Conservation (phyloP, 2,888 invertebrate species). For the Drosophila borborema region DNA sequence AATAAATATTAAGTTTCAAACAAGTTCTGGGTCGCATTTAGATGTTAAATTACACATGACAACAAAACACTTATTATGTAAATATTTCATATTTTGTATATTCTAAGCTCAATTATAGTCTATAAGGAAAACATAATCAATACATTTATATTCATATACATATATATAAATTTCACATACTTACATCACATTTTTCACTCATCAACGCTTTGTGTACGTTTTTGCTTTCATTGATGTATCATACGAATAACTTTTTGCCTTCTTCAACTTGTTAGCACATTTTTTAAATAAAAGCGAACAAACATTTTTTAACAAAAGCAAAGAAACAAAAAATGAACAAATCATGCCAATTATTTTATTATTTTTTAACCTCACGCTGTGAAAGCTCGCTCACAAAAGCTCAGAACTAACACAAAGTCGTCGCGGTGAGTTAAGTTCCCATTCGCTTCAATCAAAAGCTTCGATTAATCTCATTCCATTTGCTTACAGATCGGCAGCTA, state of each 20-base stretch:
- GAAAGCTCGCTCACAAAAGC: slow-evolving; percentile 67
- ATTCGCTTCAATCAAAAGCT: slow-evolving; percentile 5
- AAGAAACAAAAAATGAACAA: slow-evolving; percentile 33
- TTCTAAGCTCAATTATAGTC: slow-evolving; percentile 47
- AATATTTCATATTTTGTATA: slow-evolving; percentile 59
- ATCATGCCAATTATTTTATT: slow-evolving; percentile 68
- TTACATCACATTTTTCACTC: slow-evolving; percentile 54
- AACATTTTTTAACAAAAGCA: slow-evolving; percentile 55
- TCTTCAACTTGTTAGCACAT: slow-evolving; percentile 68
- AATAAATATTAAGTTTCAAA: slow-evolving; percentile 37
- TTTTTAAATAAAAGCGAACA: slow-evolving; percentile 56
- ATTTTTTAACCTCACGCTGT: slow-evolving; percentile 57
- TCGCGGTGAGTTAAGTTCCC: slow-evolving; percentile 76
- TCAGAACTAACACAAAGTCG: slow-evolving; percentile 83
- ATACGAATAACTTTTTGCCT: slow-evolving; percentile 62
- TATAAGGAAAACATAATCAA: slow-evolving; percentile 43
- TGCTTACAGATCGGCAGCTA: slow-evolving; percentile 86
- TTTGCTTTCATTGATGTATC: slow-evolving; percentile 73
- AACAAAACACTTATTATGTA: slow-evolving; percentile 47
- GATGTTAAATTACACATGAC: slow-evolving; percentile 37
- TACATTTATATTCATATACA: slow-evolving; percentile 19
- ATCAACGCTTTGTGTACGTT: slow-evolving; percentile 80
- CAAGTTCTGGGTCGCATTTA: slow-evolving; percentile 25
- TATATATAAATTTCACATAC: slow-evolving; percentile 13
- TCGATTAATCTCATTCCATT: slow-evolving; percentile 31